Percentiles rank a stretch among this genome's conserved stretches.
These are phyloP conservation scores for Seriola quinqueradiata DNA, from an alignment of 2,113 vertebrate genomes.

Conservation along the genomic window DNA sequence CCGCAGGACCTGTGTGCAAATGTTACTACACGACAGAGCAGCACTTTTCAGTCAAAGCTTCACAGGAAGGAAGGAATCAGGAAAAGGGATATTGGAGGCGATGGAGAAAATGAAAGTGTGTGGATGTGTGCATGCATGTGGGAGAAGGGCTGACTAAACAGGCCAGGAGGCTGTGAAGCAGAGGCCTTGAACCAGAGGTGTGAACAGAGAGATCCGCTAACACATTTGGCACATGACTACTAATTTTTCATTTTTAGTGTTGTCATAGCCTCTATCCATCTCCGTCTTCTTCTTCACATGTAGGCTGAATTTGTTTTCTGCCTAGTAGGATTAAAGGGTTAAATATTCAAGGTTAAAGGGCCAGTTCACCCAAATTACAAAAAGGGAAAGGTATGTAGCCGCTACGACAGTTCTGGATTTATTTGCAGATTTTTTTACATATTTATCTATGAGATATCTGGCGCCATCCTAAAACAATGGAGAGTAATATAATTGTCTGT, in stretches of 20 bases:
- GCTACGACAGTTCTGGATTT: not conserved
- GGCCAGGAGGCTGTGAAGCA: slow-evolving; percentile 43
- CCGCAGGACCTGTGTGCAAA: slow-evolving; percentile 28
- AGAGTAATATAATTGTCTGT: not conserved
- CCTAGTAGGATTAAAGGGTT: no score
- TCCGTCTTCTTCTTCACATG: not conserved
- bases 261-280: not conserved
- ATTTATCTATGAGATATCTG: not conserved
- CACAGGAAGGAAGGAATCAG: slow-evolving; percentile 63
- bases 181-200: slow-evolving; percentile 70
- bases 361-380: not conserved
- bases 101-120: slow-evolving; percentile 56
- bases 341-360: no score
- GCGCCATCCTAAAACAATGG: not conserved
- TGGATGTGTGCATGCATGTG: slow-evolving; percentile 18
- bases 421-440: not conserved
- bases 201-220: slow-evolving; percentile 62
- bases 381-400: not conserved
- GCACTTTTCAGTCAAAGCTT: slow-evolving; percentile 44
- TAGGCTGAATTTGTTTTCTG: not conserved
- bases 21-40: slow-evolving; percentile 20
- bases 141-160: slow-evolving; percentile 48
- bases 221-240: slow-evolving; percentile 33
- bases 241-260: slow-evolving; percentile 14
- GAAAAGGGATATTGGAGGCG: slow-evolving; percentile 50